These are phyloP conservation scores for Centruroides vittatus DNA, from an alignment of 1,140 invertebrate genomes.

Conservation along the genomic window DNA sequence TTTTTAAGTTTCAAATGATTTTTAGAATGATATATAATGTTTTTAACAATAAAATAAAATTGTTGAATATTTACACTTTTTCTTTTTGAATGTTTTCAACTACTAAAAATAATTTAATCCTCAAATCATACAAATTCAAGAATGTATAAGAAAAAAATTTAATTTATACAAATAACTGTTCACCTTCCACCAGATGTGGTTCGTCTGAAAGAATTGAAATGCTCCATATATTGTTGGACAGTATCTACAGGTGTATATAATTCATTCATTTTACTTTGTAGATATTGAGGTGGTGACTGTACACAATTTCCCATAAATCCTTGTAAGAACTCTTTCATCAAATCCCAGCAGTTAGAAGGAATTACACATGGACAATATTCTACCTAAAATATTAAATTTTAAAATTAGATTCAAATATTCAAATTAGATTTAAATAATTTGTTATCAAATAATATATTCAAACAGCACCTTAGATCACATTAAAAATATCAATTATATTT, in stretches of 20 bases:
- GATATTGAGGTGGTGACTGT: slow-evolving; percentile 20
- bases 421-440: no score
- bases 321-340: slow-evolving; percentile 83
- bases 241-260: slow-evolving; percentile 67
- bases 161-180: background rate
- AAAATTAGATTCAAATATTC: no score
- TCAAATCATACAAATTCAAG: no score
- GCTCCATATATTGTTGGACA: slow-evolving; percentile 86
- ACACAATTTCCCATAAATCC: slow-evolving; percentile 60
- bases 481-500: no score
- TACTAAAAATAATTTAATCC: no score
- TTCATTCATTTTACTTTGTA: slow-evolving; percentile 65
- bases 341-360: slow-evolving; percentile 72
- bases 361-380: slow-evolving; percentile 85
- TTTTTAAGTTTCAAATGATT: no score
- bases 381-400: slow-evolving; percentile 37
- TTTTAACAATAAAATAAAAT: no score
- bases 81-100: no score
- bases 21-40: no score
- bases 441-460: no score
- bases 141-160: background rate
- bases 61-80: no score
- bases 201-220: slow-evolving; percentile 47
- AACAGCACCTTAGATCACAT: no score
- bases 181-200: slow-evolving; percentile 6